Evolutionary conservation across 2,113 vertebrate species (phyloP).

Genomic region (Austrofundulus limnaeus): DNA sequence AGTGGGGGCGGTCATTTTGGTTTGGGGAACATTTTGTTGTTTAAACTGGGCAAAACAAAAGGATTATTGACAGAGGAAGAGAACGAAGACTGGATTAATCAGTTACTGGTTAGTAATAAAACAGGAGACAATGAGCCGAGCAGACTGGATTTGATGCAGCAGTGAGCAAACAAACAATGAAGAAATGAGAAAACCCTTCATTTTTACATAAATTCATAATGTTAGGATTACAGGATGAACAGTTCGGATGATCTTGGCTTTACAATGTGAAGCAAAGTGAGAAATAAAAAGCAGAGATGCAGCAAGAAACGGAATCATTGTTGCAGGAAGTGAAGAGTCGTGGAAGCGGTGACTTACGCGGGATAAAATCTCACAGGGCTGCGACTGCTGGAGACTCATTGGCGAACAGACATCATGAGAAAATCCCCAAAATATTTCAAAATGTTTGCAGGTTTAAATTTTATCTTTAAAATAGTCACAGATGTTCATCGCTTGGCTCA

Average conservation of each 20-base stretch:
- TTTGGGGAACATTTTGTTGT: constrained; percentile 25
- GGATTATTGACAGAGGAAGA: constrained; percentile 16
- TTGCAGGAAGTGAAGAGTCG: constrained; percentile 23
- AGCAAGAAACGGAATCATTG: constrained; percentile 43
- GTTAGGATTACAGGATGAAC: constrained; percentile 12
- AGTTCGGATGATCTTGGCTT: constrained; percentile 42
- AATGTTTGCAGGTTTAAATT: too few species aligned
- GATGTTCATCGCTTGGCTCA: too few species aligned
- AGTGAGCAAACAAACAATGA: constrained; percentile 21
- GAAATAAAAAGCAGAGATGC: constrained; percentile 41
- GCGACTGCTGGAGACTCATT: too few species aligned
- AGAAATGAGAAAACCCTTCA: constrained; percentile 12
- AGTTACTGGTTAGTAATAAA: constrained; percentile 31
- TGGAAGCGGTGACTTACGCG: constrained; percentile 41
- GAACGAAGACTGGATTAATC: constrained; percentile 24
- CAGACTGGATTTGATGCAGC: constrained; percentile 9
- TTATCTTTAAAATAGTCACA: too few species aligned
- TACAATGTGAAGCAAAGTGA: constrained; percentile 21
- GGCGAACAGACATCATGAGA: too few species aligned
- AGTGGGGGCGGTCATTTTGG: constrained; percentile 28
- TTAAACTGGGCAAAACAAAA: constrained; percentile 28
- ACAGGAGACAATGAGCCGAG: constrained; percentile 43
- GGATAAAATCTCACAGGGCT: constrained; percentile 2
- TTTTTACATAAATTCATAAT: constrained; percentile 10
- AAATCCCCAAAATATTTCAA: too few species aligned